Percentiles rank a stretch among this genome's conserved stretches.
phyloP scores from a whole-genome alignment of 2,888 invertebrate genomes.

The Rosalia funebris region DNA sequence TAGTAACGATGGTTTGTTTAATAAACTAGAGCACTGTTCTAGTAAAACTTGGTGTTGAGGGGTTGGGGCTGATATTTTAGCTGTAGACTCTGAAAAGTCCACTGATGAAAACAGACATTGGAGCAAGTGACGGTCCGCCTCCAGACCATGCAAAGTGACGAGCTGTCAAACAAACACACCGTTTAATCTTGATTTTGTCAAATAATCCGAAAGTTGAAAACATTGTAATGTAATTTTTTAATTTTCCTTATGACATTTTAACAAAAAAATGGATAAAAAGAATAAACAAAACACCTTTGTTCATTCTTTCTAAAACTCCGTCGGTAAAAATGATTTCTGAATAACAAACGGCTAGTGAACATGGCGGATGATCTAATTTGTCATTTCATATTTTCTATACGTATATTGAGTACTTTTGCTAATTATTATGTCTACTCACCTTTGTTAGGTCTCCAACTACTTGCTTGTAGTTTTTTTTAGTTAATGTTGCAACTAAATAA shows the following conservation, averaged over 20 bases:
- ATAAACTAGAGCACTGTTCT: conserved; percentile 80
- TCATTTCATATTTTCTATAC: conserved; percentile 40
- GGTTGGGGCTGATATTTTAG: conserved; percentile 67
- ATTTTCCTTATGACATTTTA: conserved; percentile 46
- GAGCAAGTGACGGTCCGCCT: conserved; percentile 96
- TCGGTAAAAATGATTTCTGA: conserved; percentile 52
- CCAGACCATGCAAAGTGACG: conserved; percentile 90
- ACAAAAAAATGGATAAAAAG: conserved; percentile 47
- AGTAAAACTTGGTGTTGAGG: conserved; percentile 79
- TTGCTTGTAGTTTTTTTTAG: conserved; percentile 94
- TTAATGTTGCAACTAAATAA: conserved; percentile 95
- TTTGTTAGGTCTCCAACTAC: conserved; percentile 88
- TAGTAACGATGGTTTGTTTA: conserved; percentile 87
- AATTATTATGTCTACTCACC: conserved; percentile 71
- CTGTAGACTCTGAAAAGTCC: conserved; percentile 77
- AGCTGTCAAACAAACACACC: conserved; percentile 71
- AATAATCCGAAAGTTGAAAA: conserved; percentile 27
- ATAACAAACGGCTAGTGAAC: conserved; percentile 37
- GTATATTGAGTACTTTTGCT: conserved; percentile 25
- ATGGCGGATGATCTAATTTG: conserved; percentile 53
- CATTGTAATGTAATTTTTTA: conserved; percentile 32
- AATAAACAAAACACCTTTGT: conserved; percentile 60
- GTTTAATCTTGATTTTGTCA: conserved; percentile 39
- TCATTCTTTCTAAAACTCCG: conserved; percentile 47
- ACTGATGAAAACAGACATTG: conserved; percentile 92